Base-by-base conservation (phyloP, 1,140 invertebrate species). In the Bemisia tabaci region DNA sequence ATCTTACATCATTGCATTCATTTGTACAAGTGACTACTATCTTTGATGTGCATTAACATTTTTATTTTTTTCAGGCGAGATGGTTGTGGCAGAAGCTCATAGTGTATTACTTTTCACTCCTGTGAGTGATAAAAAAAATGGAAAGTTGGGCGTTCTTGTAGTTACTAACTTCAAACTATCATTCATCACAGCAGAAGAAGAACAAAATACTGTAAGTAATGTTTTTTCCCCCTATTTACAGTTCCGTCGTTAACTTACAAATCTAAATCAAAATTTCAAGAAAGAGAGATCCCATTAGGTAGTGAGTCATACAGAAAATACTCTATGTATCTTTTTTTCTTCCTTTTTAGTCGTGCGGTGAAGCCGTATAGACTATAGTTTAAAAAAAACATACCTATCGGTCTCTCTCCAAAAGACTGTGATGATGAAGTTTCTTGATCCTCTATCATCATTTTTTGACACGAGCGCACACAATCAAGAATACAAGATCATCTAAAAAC, bases 121-220 rank as follows among this genome's bases (percentile, higher is more conserved):
- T 9, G 83, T 91, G 65, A 87, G 85, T 73, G 87, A 92, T 73
- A 77, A 84, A 63, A 90, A 88, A 70, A 83, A 85, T 73, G 89
- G 88, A 48, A 84, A 86, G 67, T 87, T 86, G 68, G 92, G 92
- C 0, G 81, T 86, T 26, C 78, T 95, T 64, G 89, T 87, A 75
- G 83, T 93, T 48, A 94, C 91, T 60, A 94, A 92, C 80, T 94
- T 92, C 76, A 91, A 91, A 78, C 78, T 95, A 2, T 86, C 87
- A 25, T 95, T 94, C 80, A 81, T 90, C 33, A 88, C 89, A 0
- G 80, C 84, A 12, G 85, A 88, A 58, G 80, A 81, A 69, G 76
- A 77, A 62, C 77, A 77, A 66, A 76, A 74, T 70, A 79, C 81
- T 71, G 82, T 82, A 73, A 74, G 72, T 72, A 48, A 63, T 62